These are phyloP conservation scores for Hemiprocne comata DNA, from an alignment of 2,113 vertebrate species.

Conservation along the genomic window DNA sequence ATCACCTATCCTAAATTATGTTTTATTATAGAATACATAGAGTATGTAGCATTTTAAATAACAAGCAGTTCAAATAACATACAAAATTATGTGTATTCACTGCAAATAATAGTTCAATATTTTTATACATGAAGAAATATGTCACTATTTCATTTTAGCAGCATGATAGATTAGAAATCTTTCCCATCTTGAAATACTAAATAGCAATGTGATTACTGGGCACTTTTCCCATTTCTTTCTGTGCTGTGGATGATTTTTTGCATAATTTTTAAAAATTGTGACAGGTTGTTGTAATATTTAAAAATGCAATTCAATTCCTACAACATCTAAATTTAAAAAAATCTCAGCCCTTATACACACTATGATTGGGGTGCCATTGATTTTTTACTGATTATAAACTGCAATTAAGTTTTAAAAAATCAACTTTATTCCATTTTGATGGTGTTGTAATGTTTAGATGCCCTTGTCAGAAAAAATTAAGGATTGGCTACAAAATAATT, in stretches of 20 bases:
- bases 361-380: neutral
- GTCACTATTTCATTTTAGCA: constrained; percentile 37
- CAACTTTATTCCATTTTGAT: neutral
- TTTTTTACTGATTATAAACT: neutral
- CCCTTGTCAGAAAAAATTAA: neutral
- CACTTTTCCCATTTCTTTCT: constrained; percentile 39
- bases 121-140: constrained; percentile 9
- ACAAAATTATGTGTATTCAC: neutral
- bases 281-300: constrained; percentile 36
- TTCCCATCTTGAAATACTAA: constrained; percentile 48
- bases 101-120: neutral
- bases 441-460: neutral
- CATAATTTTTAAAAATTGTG: neutral
- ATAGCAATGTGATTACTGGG: constrained; percentile 29
- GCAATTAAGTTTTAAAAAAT: neutral
- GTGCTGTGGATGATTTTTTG: constrained; percentile 10
- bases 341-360: neutral
- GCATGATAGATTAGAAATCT: constrained; percentile 32
- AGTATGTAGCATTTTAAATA: neutral
- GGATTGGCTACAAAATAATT: neutral
- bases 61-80: neutral
- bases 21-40: neutral
- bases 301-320: constrained; percentile 10
- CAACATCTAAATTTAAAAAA: neutral
- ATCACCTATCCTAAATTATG: neutral